Percentiles rank a stretch among this genome's conserved stretches.
phyloP scores from a whole-genome alignment of 2,888 invertebrate genomes.

The Odontocerum albicorne region DNA sequence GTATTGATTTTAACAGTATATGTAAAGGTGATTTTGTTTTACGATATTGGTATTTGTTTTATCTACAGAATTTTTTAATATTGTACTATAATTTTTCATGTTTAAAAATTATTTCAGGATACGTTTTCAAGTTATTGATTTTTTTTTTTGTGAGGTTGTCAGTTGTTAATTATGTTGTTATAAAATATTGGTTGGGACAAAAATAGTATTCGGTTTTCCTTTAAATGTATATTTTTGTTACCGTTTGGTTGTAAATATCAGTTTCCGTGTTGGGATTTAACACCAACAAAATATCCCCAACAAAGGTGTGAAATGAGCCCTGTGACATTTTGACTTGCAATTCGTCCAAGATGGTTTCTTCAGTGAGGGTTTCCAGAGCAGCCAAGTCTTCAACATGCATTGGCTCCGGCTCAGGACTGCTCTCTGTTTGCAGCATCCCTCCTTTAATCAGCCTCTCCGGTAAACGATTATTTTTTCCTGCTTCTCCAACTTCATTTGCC shows the following conservation, averaged over 20 bases:
- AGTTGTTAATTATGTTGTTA: too few relatives aligned
- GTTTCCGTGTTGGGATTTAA: constrained; percentile 78
- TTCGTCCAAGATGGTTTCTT: constrained; percentile 69
- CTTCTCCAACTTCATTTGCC: constrained; percentile 49
- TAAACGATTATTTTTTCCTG: constrained; percentile 42
- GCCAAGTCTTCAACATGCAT: constrained; percentile 86
- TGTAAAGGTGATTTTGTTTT: too few relatives aligned
- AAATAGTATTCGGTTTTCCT: background rate
- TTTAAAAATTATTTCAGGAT: too few relatives aligned
- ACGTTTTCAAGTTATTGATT: too few relatives aligned
- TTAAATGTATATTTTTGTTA: constrained; percentile 46
- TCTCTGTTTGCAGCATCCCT: constrained; percentile 52
- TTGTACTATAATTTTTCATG: too few relatives aligned
- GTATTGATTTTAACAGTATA: too few relatives aligned
- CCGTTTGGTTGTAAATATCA: constrained; percentile 72
- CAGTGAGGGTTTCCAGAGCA: constrained; percentile 72
- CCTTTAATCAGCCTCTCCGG: constrained; percentile 57
- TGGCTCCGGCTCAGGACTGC: constrained; percentile 62
- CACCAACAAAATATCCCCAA: constrained; percentile 78
- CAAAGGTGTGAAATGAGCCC: constrained; percentile 73
- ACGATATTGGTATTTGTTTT: too few relatives aligned
- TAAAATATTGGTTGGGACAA: too few relatives aligned
- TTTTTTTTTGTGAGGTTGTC: too few relatives aligned
- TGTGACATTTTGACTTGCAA: constrained; percentile 67
- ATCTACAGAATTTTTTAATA: too few relatives aligned